phyloP scores from a whole-genome alignment of 1,140 invertebrate species.

The Anastrepha obliqua region DNA sequence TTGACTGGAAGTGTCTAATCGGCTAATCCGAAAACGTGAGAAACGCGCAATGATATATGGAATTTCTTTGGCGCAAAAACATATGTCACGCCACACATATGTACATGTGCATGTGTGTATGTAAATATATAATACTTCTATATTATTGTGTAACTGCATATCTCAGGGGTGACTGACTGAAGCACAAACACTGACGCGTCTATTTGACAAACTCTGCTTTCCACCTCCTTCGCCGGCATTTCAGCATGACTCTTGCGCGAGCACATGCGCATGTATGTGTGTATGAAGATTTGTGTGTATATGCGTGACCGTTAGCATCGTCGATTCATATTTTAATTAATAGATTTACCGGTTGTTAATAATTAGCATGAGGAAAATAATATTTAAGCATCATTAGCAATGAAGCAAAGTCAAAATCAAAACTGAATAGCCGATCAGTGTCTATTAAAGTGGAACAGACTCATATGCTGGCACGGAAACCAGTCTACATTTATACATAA shows the following conservation, averaged over 20 bases:
- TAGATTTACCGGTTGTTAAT: slow-evolving; percentile 2
- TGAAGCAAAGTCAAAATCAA: background rate
- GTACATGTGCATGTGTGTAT: background rate
- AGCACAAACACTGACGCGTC: background rate
- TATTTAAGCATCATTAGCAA: slow-evolving; percentile 29
- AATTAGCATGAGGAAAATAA: slow-evolving; percentile 2
- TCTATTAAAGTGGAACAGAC: background rate
- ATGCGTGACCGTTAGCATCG: background rate
- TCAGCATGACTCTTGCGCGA: background rate
- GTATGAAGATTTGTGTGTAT: background rate
- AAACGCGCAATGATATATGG: background rate
- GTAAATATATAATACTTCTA: background rate
- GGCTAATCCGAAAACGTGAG: background rate
- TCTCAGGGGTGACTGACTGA: slow-evolving; percentile 18
- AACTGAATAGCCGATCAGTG: background rate
- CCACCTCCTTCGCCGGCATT: background rate
- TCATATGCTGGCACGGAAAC: background rate
- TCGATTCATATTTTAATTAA: slow-evolving; percentile 27
- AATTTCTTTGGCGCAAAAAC: background rate
- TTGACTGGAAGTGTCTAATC: background rate
- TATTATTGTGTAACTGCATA: background rate
- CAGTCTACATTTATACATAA: background rate
- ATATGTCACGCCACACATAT: background rate
- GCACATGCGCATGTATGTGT: background rate
- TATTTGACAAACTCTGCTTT: background rate